Base-by-base conservation (phyloP, 2,797 vertebrate species). In the Gambelia wislizenii region DNA sequence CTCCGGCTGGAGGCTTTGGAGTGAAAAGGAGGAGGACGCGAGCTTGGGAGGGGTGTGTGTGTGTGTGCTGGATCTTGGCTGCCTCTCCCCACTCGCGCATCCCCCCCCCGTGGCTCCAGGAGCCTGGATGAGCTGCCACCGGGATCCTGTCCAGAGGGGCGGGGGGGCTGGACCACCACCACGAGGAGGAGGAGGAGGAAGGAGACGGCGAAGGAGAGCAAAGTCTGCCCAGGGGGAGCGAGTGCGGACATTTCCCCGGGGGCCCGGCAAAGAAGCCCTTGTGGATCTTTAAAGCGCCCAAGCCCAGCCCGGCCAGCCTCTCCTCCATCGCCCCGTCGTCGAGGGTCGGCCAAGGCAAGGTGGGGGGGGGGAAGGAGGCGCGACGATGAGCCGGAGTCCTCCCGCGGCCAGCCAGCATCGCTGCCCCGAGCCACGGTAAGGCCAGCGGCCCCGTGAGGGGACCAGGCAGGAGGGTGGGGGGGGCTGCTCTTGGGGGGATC, bases 61-160 rank as follows among this genome's bases (percentile, higher is more conserved):
- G n/a, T n/a, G n/a, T n/a, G 52, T 22, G 92, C 85, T 67, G 92
- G 94, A 91, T 77, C 44, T 0, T 54, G 3, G 8, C 22, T 87
- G 76, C 76, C 59, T 69, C 75, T 22, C 36, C 27, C 42, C 59
- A n/a, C 33, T 18, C 47, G 64, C 3, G 9, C 44, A 7, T 75
- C 59, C 76, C 86, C 85, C 85, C 87, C 92, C 91, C 94, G 93
- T 49, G 92, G 90, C 86, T 94, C 90, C 47, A 91, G 89, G 94
- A 86, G 94, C 93, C 94, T 96, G 92, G 93, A 91, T 86, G 95
- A 91, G 92, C 94, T 91, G 95, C 95, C 95, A 18, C 87, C 72
- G 81, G 96, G 96, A 96, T 91, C 92, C 36, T 85, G 92, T 95
- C 96, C 96, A 96, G 95, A 82, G 90, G 6, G 82, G 90, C 79